phyloP scores from a whole-genome alignment of 1,140 invertebrate species.

The Ceratoteleas bidentatus region DNA sequence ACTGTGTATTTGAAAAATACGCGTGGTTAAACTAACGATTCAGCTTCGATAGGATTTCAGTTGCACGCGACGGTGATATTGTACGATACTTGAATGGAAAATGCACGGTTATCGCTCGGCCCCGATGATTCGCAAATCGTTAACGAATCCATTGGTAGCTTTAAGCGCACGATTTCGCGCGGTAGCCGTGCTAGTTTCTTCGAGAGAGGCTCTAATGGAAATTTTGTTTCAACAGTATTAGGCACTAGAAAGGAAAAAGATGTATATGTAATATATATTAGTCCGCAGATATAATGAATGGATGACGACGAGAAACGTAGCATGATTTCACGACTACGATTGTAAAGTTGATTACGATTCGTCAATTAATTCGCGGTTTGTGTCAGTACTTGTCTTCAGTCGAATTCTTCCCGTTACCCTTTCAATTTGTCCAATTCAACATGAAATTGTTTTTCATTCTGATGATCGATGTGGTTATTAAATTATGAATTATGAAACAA shows the following conservation, averaged over 20 bases:
- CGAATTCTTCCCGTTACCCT: conserved; percentile 6
- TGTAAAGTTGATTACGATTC: conserved; percentile 37
- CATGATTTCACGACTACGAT: conserved; percentile 35
- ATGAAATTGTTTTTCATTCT: conserved; percentile 40
- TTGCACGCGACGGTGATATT: conserved; percentile 14
- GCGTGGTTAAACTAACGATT: conserved; percentile 29
- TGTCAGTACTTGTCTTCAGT: conserved; percentile 26
- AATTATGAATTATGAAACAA: conserved; percentile 49
- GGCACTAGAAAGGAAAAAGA: conserved; percentile 51
- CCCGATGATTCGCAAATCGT: neutral
- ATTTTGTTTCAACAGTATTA: conserved; percentile 62
- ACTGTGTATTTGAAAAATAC: conserved; percentile 28
- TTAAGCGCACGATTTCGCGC: too few relatives aligned
- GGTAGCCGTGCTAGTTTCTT: conserved; percentile 36
- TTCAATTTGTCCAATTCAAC: too few relatives aligned
- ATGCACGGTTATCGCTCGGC: conserved; percentile 15
- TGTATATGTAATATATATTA: conserved; percentile 63
- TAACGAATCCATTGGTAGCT: too few relatives aligned
- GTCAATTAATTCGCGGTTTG: conserved; percentile 24
- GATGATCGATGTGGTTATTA: conserved; percentile 52
- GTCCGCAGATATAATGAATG: conserved; percentile 51
- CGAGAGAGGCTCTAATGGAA: conserved; percentile 37
- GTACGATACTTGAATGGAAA: conserved; percentile 32
- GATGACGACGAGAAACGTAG: conserved; percentile 36
- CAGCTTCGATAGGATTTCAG: conserved; percentile 43